A percentile compares a stretch with the other conserved stretches of the same genome.
phyloP scores from a whole-genome alignment of 2,797 vertebrate species.

The Propithecus deckenii region DNA sequence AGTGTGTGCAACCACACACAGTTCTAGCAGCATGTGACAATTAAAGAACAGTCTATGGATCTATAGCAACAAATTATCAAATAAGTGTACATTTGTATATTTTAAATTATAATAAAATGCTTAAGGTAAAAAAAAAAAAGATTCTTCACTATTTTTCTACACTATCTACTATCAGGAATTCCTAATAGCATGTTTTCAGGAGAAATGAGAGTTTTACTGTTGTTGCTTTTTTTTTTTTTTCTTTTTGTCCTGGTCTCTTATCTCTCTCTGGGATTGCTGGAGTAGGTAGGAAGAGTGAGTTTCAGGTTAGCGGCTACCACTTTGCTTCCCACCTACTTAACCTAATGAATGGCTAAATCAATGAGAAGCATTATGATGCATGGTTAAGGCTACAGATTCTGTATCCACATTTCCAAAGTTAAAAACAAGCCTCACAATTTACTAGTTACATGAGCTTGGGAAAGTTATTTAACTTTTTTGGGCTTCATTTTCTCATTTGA shows the following conservation, averaged over 20 bases:
- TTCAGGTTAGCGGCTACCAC: neutral
- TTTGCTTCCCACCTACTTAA: neutral
- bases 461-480: neutral
- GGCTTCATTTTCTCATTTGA: neutral
- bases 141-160: neutral
- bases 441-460: neutral
- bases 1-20: too few species aligned
- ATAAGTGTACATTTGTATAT: too few species aligned
- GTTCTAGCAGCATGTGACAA: too few species aligned
- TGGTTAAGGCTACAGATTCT: neutral
- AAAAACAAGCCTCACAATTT: neutral
- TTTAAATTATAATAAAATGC: too few species aligned
- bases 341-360: neutral
- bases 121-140: too few species aligned
- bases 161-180: neutral
- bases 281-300: neutral
- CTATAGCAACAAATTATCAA: too few species aligned
- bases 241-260: neutral
- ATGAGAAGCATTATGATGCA: neutral
- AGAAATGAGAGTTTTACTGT: neutral
- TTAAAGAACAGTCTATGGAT: too few species aligned
- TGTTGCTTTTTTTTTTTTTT: neutral
- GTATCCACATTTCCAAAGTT: neutral
- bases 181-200: neutral
- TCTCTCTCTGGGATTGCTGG: neutral